These are phyloP conservation scores for Drosophila asahinai DNA, from an alignment of 1,140 invertebrate genomes.

Conservation along the genomic window DNA sequence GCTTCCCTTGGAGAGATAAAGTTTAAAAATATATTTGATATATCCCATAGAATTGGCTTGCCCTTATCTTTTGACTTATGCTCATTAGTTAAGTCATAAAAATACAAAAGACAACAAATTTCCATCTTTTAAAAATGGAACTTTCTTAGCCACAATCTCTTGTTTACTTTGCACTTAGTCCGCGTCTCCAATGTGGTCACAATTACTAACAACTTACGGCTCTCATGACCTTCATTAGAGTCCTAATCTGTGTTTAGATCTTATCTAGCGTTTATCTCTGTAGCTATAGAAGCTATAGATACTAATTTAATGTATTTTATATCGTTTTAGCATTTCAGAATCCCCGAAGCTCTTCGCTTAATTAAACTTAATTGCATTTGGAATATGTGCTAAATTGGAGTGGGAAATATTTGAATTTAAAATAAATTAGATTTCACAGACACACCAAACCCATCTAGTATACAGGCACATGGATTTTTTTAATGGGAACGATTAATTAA, in stretches of 20 bases:
- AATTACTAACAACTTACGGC: conserved; percentile 4
- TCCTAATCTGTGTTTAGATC: conserved; percentile 32
- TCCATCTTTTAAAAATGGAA: too few species aligned
- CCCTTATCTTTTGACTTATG: too few species aligned
- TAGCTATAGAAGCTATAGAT: neutral
- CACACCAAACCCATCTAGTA: neutral
- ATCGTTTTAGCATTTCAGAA: neutral
- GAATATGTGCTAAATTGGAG: neutral
- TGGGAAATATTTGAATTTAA: conserved; percentile 16
- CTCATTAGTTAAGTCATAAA: too few species aligned
- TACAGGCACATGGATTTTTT: neutral
- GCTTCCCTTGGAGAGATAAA: too few species aligned
- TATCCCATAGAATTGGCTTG: too few species aligned
- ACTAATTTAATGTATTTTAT: conserved; percentile 27
- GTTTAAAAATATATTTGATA: neutral
- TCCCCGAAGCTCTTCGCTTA: conserved; percentile 9
- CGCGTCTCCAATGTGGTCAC: conserved; percentile 11
- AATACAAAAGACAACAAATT: neutral
- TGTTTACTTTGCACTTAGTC: conserved; percentile 4
- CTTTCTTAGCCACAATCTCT: neutral
- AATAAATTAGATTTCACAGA: neutral
- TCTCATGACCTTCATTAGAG: conserved; percentile 22
- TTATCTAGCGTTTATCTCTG: conserved; percentile 33
- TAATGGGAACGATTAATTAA: too few species aligned
- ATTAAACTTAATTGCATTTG: conserved; percentile 14